Base-by-base conservation (phyloP, 2,888 invertebrate genomes). In the Aplocera efformata region DNA sequence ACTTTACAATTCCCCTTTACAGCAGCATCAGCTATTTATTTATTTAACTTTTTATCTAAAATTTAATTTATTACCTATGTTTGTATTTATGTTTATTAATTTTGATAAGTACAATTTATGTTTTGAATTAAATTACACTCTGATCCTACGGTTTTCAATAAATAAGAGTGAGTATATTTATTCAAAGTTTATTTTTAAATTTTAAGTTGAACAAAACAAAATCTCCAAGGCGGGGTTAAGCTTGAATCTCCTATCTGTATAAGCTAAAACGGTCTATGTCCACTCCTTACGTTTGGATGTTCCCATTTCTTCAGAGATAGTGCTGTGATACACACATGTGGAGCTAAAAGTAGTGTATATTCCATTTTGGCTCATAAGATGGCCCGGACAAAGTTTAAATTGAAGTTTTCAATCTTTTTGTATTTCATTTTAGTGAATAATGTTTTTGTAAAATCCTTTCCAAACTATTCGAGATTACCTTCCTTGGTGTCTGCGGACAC, bases 321-420 rank as follows among this genome's bases (percentile, higher is more conserved):
- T 54, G 42, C 42, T 43, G 62, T 56, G 52, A 43, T 2, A 3
- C 30, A 51, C 68, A 57, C 52, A 67, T 76, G 74, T 62, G 49
- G 56, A 55, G 45, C 49, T 48, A 33, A 39, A 44, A 41, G 47
- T 31, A 47, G 51, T 45, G 48, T 39, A 52, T 49, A 58, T 58
- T 63, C 63, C 64, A 62, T 60, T 59, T 45, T 54, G 38, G n/a
- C 28, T 7, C 24, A 20, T 24, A 77, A 67, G 73, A 82, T 83
- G 83, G 73, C 55, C 53, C 60, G 73, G 67, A 64, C 57, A 32
- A 74, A 66, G 52, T 60, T 60, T 26, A 74, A 74, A 54, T 77
- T 79, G 72, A 68, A 66, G 50, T 62, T 64, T 10, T 38, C 60
- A 35, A 48, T 76, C 11, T 50, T 71, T 39, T 45, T 56, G 3